Conservation (phyloP, 2,113 vertebrate species). For the Empidonax alnorum region DNA sequence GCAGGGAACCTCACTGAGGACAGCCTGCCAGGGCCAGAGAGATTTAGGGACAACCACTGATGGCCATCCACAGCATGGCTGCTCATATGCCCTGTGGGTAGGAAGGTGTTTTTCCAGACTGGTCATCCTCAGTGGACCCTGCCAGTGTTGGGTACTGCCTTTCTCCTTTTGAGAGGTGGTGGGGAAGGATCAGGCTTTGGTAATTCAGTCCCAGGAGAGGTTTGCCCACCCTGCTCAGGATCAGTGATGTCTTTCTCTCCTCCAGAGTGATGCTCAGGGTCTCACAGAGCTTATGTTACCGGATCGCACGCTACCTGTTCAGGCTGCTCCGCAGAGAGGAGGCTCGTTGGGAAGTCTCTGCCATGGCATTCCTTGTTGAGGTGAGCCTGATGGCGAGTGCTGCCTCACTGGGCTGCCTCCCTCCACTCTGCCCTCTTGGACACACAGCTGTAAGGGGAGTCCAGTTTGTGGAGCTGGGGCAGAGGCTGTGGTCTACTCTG, state of each 20-base stretch:
- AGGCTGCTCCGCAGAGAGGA: neutral
- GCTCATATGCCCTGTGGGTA: neutral
- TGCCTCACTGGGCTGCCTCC: neutral
- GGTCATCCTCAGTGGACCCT: neutral
- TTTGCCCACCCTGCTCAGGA: neutral
- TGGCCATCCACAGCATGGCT: neutral
- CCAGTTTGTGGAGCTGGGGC: rapidly evolving
- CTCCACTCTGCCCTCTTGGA: neutral
- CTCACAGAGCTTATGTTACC: neutral
- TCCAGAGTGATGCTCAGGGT: neutral
- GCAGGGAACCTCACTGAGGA: neutral
- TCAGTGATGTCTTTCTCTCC: rapidly evolving
- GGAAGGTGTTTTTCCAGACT: neutral
- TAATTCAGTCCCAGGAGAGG: neutral
- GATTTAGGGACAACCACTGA: neutral
- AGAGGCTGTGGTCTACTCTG: neutral
- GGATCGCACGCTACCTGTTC: neutral
- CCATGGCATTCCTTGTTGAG: neutral
- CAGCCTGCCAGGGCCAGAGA: neutral
- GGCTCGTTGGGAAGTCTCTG: neutral
- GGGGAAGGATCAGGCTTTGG: neutral
- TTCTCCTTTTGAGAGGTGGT: neutral
- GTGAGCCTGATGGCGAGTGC: neutral
- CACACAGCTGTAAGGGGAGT: too few species aligned
- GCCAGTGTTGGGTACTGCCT: neutral